Percentiles rank a stretch among this genome's conserved stretches.
Evolutionary conservation across 2,113 vertebrate genomes (phyloP).

Genomic region (Benitochromis conjunctus): DNA sequence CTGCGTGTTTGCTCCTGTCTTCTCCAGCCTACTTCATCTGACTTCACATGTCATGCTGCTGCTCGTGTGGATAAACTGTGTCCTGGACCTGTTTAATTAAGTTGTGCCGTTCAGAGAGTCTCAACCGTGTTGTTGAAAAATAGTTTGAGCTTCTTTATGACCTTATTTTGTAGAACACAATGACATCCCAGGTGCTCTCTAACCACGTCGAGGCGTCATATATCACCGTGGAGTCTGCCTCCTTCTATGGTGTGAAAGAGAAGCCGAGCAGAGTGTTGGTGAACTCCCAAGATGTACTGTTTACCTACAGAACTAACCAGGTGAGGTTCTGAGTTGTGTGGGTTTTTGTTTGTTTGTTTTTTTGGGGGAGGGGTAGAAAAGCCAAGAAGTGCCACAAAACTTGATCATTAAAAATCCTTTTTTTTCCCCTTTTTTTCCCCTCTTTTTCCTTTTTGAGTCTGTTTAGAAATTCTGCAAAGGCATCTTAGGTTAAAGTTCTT

Average conservation of each 20-base stretch:
- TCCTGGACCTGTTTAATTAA: neutral
- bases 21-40: too few species aligned
- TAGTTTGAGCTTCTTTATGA: neutral
- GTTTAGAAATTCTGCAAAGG: too few species aligned
- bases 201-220: conserved; percentile 65
- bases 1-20: neutral
- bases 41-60: neutral
- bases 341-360: neutral
- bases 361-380: neutral
- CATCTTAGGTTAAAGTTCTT: too few species aligned
- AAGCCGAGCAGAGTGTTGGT: conserved; percentile 75
- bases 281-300: conserved; percentile 74
- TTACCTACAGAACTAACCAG: conserved; percentile 78
- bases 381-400: accelerated
- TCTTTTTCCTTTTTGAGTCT: neutral
- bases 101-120: neutral
- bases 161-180: conserved; percentile 66
- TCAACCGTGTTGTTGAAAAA: neutral
- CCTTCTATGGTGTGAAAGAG: conserved; percentile 78
- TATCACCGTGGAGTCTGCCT: conserved; percentile 70
- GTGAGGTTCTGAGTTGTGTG: conserved; percentile 44
- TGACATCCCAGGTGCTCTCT: conserved; percentile 79
- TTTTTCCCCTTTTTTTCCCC: neutral
- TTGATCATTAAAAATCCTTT: neutral
- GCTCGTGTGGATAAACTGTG: neutral